Evolutionary conservation across 2,113 vertebrate genomes (phyloP).

Genomic region (Lepidiolamprologus cunningtoni): DNA sequence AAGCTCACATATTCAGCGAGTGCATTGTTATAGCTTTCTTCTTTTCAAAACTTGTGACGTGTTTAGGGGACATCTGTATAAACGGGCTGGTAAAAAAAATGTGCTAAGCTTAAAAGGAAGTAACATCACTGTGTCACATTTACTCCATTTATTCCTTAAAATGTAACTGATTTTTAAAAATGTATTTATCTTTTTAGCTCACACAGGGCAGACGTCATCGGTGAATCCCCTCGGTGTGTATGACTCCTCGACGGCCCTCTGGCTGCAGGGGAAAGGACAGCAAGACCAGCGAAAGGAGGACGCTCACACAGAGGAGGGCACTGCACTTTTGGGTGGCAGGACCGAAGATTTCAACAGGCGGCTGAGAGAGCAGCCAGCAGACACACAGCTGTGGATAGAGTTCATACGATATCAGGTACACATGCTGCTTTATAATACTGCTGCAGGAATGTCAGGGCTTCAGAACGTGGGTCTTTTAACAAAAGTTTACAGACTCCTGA

Average conservation of each 20-base stretch:
- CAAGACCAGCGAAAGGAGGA: conserved; percentile 41
- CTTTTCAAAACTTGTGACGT: not conserved
- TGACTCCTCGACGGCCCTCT: conserved; percentile 79
- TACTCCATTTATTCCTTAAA: not conserved
- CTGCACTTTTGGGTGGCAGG: conserved; percentile 50
- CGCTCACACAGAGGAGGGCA: not conserved
- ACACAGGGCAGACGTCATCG: not conserved
- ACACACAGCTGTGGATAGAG: conserved; percentile 83
- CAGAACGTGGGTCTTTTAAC: not conserved
- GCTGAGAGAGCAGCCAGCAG: conserved; percentile 83
- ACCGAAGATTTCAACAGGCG: conserved; percentile 88
- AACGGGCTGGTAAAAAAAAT: not conserved
- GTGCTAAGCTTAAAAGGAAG: not conserved
- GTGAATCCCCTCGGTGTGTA: conserved; percentile 90
- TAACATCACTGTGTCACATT: not conserved
- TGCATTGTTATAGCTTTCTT: not conserved
- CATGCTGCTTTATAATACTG: rapidly evolving
- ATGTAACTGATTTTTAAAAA: not conserved
- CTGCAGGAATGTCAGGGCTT: not conserved
- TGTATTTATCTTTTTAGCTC: conserved; percentile 3
- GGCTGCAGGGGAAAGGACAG: conserved; percentile 84
- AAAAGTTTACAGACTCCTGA: not conserved
- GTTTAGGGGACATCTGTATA: rapidly evolving
- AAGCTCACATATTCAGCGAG: not conserved
- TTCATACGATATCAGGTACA: conserved; percentile 88